A percentile compares a stretch with the other conserved stretches of the same genome.
Conservation (phyloP, 2,113 vertebrate species). For the Oceanodroma tethys region DNA sequence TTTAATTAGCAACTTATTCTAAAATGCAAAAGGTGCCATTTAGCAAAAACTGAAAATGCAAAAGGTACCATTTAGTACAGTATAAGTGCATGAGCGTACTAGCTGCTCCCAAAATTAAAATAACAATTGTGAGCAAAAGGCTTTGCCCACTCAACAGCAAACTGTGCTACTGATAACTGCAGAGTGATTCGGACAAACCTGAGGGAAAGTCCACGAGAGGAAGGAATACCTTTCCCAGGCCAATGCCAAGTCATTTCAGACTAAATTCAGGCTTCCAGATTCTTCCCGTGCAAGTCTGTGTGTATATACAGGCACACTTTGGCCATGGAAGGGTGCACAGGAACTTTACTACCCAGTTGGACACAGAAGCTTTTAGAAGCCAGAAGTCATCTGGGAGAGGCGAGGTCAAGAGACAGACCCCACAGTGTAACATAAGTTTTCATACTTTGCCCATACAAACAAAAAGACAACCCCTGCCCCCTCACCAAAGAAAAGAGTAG, state of each 20-base stretch:
- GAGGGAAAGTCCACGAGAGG: fast-evolving
- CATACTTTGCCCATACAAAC: neutral
- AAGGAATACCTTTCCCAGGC: neutral
- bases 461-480: neutral
- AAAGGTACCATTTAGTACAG: neutral
- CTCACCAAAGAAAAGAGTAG: neutral
- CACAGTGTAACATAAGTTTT: neutral
- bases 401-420: neutral
- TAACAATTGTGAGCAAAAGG: neutral
- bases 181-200: neutral
- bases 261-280: neutral
- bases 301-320: neutral
- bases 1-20: slow-evolving; percentile 23
- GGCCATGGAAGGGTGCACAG: neutral
- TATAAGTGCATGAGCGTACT: neutral
- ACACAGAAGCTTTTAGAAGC: neutral
- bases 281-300: neutral
- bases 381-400: neutral
- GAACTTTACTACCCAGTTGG: neutral
- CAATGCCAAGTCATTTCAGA: neutral
- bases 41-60: neutral
- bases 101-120: neutral
- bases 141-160: neutral
- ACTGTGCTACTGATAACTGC: neutral
- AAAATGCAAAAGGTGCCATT: neutral